Conservation (phyloP, 2,888 invertebrate genomes). For the Theristus sp. region DNA sequence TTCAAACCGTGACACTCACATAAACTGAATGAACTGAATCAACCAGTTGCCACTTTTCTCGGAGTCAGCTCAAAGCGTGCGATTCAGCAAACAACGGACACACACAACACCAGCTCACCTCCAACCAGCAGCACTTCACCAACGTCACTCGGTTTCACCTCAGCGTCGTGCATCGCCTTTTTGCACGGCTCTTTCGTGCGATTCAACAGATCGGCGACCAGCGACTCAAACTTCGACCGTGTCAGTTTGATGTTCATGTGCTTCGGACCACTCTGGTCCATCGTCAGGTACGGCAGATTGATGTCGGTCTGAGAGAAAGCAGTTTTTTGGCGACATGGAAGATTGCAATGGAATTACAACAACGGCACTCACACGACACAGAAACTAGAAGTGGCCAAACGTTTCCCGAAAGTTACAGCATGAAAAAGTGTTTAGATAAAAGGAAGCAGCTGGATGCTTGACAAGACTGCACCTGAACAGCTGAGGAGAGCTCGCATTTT, state of each 20-base stretch:
- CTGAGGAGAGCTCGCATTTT: conserved; percentile 86
- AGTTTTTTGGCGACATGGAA: too few species aligned
- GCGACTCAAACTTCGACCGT: conserved; percentile 73
- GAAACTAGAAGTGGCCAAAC: too few species aligned
- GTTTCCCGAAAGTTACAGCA: too few species aligned
- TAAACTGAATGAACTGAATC: too few species aligned
- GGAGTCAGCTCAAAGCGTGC: too few species aligned
- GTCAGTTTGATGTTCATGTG: conserved; percentile 92
- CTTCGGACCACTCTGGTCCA: conserved; percentile 88
- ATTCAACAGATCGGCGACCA: conserved; percentile 75
- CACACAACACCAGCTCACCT: conserved; percentile 36
- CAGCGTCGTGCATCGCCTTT: conserved; percentile 59
- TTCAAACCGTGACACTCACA: too few species aligned
- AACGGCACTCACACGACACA: too few species aligned
- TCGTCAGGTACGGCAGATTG: conserved; percentile 88
- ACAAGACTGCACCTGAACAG: conserved; percentile 46
- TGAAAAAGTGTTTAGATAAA: too few species aligned
- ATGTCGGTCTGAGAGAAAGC: conserved; percentile 56
- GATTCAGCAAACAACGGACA: too few species aligned
- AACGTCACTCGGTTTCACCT: conserved; percentile 72
- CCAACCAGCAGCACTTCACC: conserved; percentile 93
- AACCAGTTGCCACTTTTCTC: too few species aligned
- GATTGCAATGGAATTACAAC: too few species aligned
- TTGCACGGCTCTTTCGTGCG: conserved; percentile 79
- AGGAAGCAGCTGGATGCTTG: neutral